These are phyloP conservation scores for Tenthredo amoena DNA, from an alignment of 2,888 invertebrate genomes.

Conservation along the genomic window DNA sequence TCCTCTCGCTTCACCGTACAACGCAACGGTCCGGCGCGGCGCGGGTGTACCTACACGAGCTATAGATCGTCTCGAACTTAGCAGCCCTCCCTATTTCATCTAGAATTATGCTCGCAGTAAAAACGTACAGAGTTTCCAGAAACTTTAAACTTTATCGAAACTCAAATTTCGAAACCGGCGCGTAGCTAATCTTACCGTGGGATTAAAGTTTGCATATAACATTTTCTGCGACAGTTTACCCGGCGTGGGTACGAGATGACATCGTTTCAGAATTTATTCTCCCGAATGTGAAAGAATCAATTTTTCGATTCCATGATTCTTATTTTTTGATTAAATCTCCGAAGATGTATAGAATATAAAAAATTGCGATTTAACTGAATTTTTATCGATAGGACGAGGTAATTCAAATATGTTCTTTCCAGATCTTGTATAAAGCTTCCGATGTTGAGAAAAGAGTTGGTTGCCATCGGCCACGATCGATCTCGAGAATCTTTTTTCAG, in stretches of 20 bases:
- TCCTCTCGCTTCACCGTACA: not conserved
- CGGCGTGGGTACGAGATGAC: not conserved
- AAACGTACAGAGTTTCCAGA: not conserved
- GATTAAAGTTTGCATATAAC: not conserved
- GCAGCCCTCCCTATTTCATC: not conserved
- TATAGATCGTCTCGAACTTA: constrained; percentile 2
- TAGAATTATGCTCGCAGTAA: constrained; percentile 15
- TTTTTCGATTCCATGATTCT: too few species aligned
- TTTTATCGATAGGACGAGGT: not conserved
- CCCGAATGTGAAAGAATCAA: too few species aligned
- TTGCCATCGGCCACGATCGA: not conserved
- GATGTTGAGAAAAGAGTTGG: not conserved
- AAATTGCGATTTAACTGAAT: not conserved
- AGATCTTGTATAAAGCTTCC: not conserved
- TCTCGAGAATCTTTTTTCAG: not conserved
- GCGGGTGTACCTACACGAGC: not conserved
- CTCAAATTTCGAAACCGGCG: constrained; percentile 4
- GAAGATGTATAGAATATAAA: not conserved
- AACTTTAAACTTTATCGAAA: constrained; percentile 30
- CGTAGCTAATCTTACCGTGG: not conserved
- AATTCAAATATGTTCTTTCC: not conserved
- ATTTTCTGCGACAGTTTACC: not conserved
- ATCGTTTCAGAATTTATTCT: too few species aligned
- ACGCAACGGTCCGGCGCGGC: not conserved
- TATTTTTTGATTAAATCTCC: not conserved